These are phyloP conservation scores for Hanleya hanleyi DNA, from an alignment of 2,888 invertebrate genomes.

Conservation along the genomic window DNA sequence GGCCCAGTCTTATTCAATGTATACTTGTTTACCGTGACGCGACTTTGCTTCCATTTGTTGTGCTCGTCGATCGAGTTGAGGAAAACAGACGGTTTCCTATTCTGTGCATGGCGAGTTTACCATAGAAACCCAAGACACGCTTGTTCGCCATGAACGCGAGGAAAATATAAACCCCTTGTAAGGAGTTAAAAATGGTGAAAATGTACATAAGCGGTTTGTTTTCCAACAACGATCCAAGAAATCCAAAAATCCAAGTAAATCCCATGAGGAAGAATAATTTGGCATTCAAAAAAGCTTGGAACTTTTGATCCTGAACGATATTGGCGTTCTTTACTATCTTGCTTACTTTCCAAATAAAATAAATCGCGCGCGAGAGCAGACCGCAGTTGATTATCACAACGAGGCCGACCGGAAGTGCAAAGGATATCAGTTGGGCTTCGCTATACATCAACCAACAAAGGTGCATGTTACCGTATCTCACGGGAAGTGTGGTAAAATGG, in stretches of 20 bases:
- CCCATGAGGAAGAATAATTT: background rate
- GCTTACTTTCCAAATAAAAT: background rate
- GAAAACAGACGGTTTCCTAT: background rate
- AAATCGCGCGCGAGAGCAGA: background rate
- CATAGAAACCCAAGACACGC: background rate
- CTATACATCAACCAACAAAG: background rate
- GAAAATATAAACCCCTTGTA: background rate
- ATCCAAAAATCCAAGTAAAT: constrained; percentile 1
- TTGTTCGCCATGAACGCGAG: background rate
- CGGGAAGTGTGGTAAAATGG: background rate
- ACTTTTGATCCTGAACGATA: background rate
- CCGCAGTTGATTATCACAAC: background rate
- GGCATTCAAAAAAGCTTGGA: background rate
- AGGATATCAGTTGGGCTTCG: background rate
- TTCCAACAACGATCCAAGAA: background rate
- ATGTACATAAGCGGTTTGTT: background rate
- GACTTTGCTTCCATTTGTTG: background rate
- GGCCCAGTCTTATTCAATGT: no score
- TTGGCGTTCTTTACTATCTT: background rate
- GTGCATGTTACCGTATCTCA: background rate
- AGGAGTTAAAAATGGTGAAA: background rate
- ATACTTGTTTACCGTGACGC: background rate
- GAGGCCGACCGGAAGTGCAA: background rate
- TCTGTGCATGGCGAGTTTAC: no score
- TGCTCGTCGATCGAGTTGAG: background rate